Percentiles rank a stretch among this genome's conserved stretches.
Conservation (phyloP, 2,113 vertebrate species). For the Phalacrocorax pelagicus region DNA sequence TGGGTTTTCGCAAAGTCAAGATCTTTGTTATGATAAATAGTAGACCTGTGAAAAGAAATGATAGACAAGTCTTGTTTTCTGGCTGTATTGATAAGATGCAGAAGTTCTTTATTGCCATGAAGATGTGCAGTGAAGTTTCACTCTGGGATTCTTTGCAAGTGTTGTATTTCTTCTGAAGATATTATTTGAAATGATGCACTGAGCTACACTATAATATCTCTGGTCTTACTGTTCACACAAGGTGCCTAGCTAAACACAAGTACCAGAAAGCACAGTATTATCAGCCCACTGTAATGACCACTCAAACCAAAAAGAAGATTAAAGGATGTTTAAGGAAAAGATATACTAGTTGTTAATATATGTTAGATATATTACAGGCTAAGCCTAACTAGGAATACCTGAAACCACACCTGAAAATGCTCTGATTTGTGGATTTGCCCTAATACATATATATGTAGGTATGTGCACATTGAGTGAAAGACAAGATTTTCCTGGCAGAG, state of each 20-base stretch:
- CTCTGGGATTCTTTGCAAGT: background rate
- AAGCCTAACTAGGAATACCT: background rate
- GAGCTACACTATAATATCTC: background rate
- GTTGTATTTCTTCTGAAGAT: background rate
- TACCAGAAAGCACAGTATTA: background rate
- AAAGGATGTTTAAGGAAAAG: background rate
- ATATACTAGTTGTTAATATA: background rate
- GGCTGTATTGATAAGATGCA: background rate
- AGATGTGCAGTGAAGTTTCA: background rate
- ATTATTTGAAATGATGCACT: background rate
- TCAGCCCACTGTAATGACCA: background rate
- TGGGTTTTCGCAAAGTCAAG: constrained; percentile 31
- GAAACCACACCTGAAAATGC: background rate
- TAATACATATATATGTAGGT: background rate
- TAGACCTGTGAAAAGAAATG: background rate
- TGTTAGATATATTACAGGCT: background rate
- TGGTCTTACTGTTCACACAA: background rate
- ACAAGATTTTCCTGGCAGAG: background rate
- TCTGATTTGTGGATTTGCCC: background rate
- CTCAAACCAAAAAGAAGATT: background rate
- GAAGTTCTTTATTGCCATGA: background rate
- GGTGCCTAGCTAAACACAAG: background rate
- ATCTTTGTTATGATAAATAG: constrained; percentile 31
- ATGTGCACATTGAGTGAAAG: background rate
- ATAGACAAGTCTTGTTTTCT: background rate